phyloP scores from a whole-genome alignment of 2,888 invertebrate genomes.

The Eulithis testata region DNA sequence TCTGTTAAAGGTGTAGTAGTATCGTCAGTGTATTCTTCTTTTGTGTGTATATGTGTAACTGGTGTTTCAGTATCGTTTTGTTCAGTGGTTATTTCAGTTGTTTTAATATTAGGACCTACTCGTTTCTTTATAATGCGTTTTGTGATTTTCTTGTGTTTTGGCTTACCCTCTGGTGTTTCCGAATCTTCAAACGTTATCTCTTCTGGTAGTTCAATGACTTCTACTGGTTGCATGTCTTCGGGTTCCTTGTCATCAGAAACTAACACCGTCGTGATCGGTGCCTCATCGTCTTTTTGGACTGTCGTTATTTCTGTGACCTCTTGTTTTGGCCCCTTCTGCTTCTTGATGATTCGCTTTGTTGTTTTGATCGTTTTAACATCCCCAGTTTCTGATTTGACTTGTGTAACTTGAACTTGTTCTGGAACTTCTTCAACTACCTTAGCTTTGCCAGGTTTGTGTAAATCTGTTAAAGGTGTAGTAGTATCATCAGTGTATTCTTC shows the following conservation, averaged over 20 bases:
- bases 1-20: conserved; percentile 33
- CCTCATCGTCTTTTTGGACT: conserved; percentile 21
- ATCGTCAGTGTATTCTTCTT: conserved; percentile 52
- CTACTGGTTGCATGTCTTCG: conserved; percentile 20
- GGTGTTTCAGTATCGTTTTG: conserved; percentile 70
- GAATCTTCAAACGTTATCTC: conserved; percentile 44
- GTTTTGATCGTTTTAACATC: neutral
- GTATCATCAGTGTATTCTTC: conserved; percentile 37
- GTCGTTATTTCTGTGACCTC: neutral
- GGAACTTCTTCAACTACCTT: conserved; percentile 55
- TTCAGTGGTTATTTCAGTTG: conserved; percentile 58
- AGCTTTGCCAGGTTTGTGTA: conserved; percentile 48
- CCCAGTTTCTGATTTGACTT: conserved; percentile 55
- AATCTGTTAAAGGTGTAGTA: conserved; percentile 36
- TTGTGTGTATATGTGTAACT: conserved; percentile 50
- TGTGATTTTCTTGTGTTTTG: conserved; percentile 43
- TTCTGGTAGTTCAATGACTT: conserved; percentile 50
- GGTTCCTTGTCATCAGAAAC: conserved; percentile 48
- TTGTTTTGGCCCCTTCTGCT: neutral
- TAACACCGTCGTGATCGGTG: conserved; percentile 32
- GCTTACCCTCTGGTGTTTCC: conserved; percentile 46
- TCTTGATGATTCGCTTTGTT: neutral
- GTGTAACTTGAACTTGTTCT: conserved; percentile 31
- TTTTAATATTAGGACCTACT: conserved; percentile 34
- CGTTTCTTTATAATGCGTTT: conserved; percentile 40